These are phyloP conservation scores for Callinectes sapidus DNA, from an alignment of 2,888 invertebrate species.

Conservation along the genomic window DNA sequence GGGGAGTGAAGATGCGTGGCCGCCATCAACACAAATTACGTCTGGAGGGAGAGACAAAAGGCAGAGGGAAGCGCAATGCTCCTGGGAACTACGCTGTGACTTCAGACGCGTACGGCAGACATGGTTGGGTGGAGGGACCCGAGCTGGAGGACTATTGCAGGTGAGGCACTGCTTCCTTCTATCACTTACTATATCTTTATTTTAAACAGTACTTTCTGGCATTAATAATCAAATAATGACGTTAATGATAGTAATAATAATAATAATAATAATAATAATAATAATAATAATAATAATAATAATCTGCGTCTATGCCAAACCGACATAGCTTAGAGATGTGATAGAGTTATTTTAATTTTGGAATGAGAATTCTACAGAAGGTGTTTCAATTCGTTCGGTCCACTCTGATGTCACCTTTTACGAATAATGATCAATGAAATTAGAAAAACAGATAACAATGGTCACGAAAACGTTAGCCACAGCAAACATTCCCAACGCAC, in stretches of 20 bases:
- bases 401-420: too few species aligned
- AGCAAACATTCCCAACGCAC: background rate
- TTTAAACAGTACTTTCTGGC: background rate
- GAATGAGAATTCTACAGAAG: too few species aligned
- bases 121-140: conserved; percentile 71
- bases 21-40: conserved; percentile 24
- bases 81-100: conserved; percentile 52
- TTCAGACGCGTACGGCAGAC: conserved; percentile 51
- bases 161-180: conserved; percentile 47
- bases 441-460: background rate
- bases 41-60: conserved; percentile 13
- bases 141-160: conserved; percentile 71
- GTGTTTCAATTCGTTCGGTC: too few species aligned
- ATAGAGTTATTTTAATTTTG: too few species aligned
- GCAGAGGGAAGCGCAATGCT: conserved; percentile 19
- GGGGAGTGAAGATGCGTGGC: conserved; percentile 1
- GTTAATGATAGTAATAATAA: background rate
- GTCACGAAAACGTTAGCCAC: background rate
- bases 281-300: background rate
- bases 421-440: too few species aligned
- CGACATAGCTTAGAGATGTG: background rate
- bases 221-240: background rate
- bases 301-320: background rate
- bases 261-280: background rate
- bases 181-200: background rate